Conservation (phyloP, 1,140 invertebrate species). For the Gonatopus flavifemur region DNA sequence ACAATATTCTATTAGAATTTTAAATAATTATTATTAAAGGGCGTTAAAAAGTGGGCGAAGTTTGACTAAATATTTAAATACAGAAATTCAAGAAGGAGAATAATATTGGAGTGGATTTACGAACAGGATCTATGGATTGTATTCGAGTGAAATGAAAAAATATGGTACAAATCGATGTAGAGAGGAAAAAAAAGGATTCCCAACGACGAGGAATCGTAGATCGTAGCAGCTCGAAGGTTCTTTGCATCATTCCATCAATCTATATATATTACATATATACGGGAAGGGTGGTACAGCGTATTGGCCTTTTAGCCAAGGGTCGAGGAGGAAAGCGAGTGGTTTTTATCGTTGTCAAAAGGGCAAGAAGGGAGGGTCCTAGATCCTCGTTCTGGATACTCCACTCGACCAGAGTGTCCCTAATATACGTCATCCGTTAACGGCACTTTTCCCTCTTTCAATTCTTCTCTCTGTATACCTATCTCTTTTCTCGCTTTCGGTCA, state of each 20-base stretch:
- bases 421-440: constrained; percentile 59
- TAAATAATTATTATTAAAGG: too few relatives aligned
- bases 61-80: too few relatives aligned
- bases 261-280: constrained; percentile 11
- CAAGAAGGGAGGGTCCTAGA: constrained; percentile 50
- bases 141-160: too few relatives aligned
- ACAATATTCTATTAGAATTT: too few relatives aligned
- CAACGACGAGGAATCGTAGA: too few relatives aligned
- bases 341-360: constrained; percentile 58
- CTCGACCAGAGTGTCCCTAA: constrained; percentile 59
- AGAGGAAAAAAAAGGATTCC: too few relatives aligned
- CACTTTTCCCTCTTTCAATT: constrained; percentile 29
- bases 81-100: too few relatives aligned
- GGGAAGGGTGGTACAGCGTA: constrained; percentile 41
- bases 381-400: constrained; percentile 50
- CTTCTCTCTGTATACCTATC: background rate
- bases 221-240: background rate
- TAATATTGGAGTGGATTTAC: too few relatives aligned
- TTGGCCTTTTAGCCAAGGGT: constrained; percentile 58
- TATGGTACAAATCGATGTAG: too few relatives aligned
- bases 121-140: too few relatives aligned
- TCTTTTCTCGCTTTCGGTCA: constrained; percentile 15
- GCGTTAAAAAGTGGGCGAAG: too few relatives aligned
- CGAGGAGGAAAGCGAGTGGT: constrained; percentile 56
- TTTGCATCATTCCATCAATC: background rate